Percentiles rank a stretch among this genome's conserved stretches.
Conservation (phyloP, 2,797 vertebrate genomes). For the Sebastiscus albofasciatus region DNA sequence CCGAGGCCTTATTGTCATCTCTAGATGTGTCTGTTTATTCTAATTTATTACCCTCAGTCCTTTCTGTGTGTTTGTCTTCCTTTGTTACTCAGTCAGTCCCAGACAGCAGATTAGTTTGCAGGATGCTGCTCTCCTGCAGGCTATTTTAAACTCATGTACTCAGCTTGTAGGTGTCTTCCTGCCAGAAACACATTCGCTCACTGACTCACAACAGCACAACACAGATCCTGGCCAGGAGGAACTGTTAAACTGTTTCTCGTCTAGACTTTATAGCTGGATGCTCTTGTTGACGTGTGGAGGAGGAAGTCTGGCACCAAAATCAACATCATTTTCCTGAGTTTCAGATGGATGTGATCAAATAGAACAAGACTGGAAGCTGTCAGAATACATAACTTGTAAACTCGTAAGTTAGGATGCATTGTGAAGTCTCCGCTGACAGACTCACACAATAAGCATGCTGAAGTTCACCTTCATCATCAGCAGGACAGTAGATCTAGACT, state of each 20-base stretch:
- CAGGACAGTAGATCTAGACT: neutral
- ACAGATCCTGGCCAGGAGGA: neutral
- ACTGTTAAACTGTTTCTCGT: neutral
- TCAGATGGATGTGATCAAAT: neutral
- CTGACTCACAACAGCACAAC: slow-evolving; percentile 4
- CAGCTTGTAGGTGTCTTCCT: slow-evolving; percentile 11
- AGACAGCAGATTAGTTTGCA: slow-evolving; percentile 19
- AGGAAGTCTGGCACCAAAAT: neutral
- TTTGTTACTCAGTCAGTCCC: neutral
- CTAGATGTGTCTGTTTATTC: neutral
- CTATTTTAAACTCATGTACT: slow-evolving; percentile 25
- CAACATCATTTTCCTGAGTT: neutral
- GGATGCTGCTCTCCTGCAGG: neutral
- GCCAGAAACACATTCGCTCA: slow-evolving; percentile 3
- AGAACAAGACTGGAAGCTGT: neutral
- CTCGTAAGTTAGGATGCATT: too few relatives aligned
- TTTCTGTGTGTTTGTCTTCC: neutral
- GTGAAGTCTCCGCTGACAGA: neutral
- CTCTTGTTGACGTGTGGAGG: neutral
- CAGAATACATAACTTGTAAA: neutral
- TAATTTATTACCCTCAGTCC: neutral
- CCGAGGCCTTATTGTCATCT: neutral
- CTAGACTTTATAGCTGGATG: neutral
- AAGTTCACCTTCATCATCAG: slow-evolving; percentile 1
- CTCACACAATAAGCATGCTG: neutral